These are phyloP conservation scores for Ciona savignyi DNA, from an alignment of 23 tunicate genomes.

Conservation along the genomic window DNA sequence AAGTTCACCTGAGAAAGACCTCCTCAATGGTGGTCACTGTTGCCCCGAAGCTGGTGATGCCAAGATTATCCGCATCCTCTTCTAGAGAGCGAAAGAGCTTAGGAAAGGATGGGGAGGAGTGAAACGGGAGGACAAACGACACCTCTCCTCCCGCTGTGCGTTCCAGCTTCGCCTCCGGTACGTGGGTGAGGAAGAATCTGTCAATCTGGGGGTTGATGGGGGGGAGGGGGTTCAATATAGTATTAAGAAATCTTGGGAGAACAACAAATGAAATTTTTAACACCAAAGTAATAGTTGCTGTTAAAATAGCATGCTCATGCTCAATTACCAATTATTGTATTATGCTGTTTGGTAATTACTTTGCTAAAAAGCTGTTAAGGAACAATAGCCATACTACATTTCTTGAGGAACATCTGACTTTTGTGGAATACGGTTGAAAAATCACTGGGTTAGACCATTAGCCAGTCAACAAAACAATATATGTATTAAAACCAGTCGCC, in stretches of 20 bases:
- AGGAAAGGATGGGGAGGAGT: conserved; percentile 66
- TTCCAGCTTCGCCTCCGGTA: conserved; percentile 56
- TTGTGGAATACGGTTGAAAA: no score
- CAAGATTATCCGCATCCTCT: conserved; percentile 29
- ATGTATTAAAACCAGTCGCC: no score
- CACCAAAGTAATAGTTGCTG: no score
- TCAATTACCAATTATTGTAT: no score
- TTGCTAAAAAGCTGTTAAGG: no score
- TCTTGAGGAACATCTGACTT: no score
- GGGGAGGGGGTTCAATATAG: not conserved
- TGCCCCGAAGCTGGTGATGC: conserved; percentile 79
- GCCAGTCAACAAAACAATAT: no score
- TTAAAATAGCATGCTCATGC: no score
- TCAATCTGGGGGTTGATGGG: conserved; percentile 33
- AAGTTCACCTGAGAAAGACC: conserved; percentile 78
- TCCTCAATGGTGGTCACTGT: conserved; percentile 96
- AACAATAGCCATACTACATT: no score
- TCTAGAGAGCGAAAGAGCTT: conserved; percentile 72
- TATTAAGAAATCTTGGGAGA: not conserved
- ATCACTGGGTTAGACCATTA: no score
- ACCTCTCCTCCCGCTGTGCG: conserved; percentile 82
- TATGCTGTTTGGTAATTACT: no score
- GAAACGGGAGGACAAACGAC: conserved; percentile 81
- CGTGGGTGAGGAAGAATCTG: conserved; percentile 36
- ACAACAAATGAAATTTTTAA: no score